Conservation (phyloP, 2,113 vertebrate species). For the Aviceda subcristata region DNA sequence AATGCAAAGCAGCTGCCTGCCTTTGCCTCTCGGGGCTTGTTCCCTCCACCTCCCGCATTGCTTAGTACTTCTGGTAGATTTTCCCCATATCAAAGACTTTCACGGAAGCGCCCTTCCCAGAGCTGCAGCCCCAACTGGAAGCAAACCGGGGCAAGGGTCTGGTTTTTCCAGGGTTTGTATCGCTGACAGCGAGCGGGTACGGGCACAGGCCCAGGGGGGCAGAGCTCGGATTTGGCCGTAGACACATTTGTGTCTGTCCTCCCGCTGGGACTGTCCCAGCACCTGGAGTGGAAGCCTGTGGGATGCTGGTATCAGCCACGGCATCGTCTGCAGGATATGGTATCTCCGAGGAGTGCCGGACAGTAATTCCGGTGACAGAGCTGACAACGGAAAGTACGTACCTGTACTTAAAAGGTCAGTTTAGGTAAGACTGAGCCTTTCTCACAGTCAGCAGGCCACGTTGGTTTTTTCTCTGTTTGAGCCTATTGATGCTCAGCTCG, state of each 20-base stretch:
- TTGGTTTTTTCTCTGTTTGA: neutral
- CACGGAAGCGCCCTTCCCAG: neutral
- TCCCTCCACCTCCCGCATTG: neutral
- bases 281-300: neutral
- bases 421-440: neutral
- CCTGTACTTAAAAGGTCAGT: neutral
- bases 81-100: neutral
- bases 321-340: neutral
- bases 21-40: neutral
- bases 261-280: neutral
- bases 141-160: neutral
- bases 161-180: neutral
- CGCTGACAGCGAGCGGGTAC: neutral
- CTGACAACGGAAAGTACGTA: fast-evolving
- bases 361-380: neutral
- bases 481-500: neutral
- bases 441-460: neutral
- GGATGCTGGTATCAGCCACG: neutral
- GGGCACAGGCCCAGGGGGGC: neutral
- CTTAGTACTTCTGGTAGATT: neutral
- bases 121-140: neutral
- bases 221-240: neutral
- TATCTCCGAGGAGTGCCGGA: neutral
- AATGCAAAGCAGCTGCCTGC: neutral
- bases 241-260: neutral